Evolutionary conservation across 2,888 invertebrate genomes (phyloP).

Genomic region (Stenoptilia bipunctidactyla): DNA sequence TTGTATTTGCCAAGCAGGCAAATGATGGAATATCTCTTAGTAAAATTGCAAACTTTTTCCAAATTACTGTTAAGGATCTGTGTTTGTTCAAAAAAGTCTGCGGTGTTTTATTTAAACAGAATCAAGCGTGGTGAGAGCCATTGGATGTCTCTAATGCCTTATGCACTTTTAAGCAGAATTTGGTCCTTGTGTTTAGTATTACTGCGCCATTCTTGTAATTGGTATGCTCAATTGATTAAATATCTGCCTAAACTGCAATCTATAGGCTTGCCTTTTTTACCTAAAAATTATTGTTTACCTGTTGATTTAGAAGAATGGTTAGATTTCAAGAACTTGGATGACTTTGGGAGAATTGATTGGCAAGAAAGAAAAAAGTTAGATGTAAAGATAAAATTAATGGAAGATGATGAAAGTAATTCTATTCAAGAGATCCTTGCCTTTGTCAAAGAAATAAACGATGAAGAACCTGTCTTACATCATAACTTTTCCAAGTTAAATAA

Average conservation of each 20-base stretch:
- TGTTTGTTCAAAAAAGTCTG: constrained; percentile 54
- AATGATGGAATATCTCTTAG: constrained; percentile 69
- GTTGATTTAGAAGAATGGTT: constrained; percentile 57
- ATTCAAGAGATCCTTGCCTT: constrained; percentile 43
- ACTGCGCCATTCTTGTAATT: constrained; percentile 52
- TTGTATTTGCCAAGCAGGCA: constrained; percentile 67
- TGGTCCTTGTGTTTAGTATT: constrained; percentile 63
- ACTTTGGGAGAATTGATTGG: constrained; percentile 48
- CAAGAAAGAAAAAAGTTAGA: constrained; percentile 28
- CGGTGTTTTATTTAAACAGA: constrained; percentile 60
- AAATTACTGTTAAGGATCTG: constrained; percentile 66
- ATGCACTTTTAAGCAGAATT: constrained; percentile 64
- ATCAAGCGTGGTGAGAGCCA: constrained; percentile 68
- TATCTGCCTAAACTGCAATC: constrained; percentile 41
- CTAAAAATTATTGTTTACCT: constrained; percentile 50
- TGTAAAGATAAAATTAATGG: constrained; percentile 23
- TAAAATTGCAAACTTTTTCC: constrained; percentile 65
- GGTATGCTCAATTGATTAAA: constrained; percentile 58
- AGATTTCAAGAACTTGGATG: constrained; percentile 52
- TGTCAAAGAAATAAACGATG: constrained; percentile 37
- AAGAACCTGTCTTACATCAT: constrained; percentile 10
- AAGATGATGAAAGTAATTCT: constrained; percentile 28
- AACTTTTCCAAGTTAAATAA: constrained; percentile 9
- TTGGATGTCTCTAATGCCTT: constrained; percentile 67
- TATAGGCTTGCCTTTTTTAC: constrained; percentile 62